Base-by-base conservation (phyloP, 1,140 invertebrate species). In the Drosophila mauritiana region DNA sequence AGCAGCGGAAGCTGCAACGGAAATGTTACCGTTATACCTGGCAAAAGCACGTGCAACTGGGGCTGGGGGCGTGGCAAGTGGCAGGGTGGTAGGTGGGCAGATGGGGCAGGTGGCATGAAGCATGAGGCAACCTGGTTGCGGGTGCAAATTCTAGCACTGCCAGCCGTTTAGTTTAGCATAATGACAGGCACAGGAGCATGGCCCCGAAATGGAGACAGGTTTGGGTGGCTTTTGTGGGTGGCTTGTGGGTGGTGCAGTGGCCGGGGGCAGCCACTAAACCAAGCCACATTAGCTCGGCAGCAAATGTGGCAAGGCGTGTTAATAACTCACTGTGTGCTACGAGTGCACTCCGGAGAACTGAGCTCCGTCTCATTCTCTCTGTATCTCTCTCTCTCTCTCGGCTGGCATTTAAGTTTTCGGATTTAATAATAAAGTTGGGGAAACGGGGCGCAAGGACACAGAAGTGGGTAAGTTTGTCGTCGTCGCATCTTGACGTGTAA, bases 251-350 rank as follows among this genome's bases (percentile, higher is more conserved):
- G 61, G 15, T 27, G 20, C 13, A 39, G 22, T 27, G 73, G 78
- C 70, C 48, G 63, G 73, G 73, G 78, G 59, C 64, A 83, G 65
- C 82, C 83, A 86, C 82, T 86, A 88, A 88, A 89, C 84, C 84
- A 73, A 89, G 84, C 83, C 83, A 88, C 83, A 88, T 88, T 89
- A 88, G 80, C 83, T 88, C 67, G 80, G 80, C 73, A 85, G 85
- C 84, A 90, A 90, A 84, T 89, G 84, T 90, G 84, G 84, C 84
- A 89, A 89, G 80, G 84, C 84, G 84, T 89, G 84, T 90, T 89
- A 89, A 89, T 89, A 89, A 89, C 85, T 89, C 80, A 89, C 83
- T 81, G 73, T 81, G 73, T 74, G 65, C 75, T 64, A 69, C 75
- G 64, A 77, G 72, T 84, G 82, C 81, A 86, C 82, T 88, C 82